A percentile compares a stretch with the other conserved stretches of the same genome.
Evolutionary conservation across 2,888 invertebrate species (phyloP).

Genomic region (Andrena bicolor): DNA sequence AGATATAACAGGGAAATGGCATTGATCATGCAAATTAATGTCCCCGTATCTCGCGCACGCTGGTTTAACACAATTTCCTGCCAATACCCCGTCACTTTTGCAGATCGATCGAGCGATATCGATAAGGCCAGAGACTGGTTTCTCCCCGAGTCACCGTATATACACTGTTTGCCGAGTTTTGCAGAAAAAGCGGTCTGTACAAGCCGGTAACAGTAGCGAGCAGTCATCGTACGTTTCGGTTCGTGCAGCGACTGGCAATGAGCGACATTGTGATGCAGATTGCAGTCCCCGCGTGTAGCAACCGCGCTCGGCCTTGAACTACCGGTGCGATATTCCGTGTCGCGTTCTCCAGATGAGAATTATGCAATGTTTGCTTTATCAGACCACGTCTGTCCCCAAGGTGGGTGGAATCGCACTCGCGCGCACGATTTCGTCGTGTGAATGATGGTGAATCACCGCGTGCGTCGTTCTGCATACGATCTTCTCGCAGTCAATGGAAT

Average conservation of each 20-base stretch:
- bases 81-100: conserved; percentile 24
- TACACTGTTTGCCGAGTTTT: conserved; percentile 30
- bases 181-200: neutral
- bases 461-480: neutral
- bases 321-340: conserved; percentile 48
- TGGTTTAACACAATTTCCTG: conserved; percentile 18
- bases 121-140: conserved; percentile 37
- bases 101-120: conserved; percentile 11
- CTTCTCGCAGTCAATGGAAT: neutral
- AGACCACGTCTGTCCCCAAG: conserved; percentile 43
- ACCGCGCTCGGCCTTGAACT: conserved; percentile 58
- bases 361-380: conserved; percentile 63
- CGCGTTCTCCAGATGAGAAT: conserved; percentile 40
- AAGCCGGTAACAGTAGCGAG: conserved; percentile 11
- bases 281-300: conserved; percentile 33
- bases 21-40: neutral
- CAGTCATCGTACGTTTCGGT: conserved; percentile 43
- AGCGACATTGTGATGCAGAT: conserved; percentile 63
- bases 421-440: conserved; percentile 14
- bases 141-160: conserved; percentile 5
- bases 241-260: conserved; percentile 42
- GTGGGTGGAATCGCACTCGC: conserved; percentile 17
- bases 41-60: neutral
- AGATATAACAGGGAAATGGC: too few relatives aligned
- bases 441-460: conserved; percentile 10